phyloP scores from a whole-genome alignment of 2,888 invertebrate species.

The Drosophila helvetica region DNA sequence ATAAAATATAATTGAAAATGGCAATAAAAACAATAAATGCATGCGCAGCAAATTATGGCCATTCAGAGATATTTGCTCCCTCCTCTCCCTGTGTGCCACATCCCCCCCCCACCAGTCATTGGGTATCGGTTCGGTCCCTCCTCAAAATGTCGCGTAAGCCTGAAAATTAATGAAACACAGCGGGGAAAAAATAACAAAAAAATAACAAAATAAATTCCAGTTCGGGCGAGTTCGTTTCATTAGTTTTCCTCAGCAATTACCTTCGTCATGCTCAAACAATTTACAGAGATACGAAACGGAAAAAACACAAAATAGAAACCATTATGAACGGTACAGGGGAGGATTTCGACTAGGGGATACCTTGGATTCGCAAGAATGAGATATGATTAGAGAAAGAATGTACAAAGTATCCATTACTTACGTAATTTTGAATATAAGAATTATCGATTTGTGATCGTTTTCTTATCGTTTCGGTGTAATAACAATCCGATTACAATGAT shows the following conservation, averaged over 20 bases:
- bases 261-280: slow-evolving; percentile 51
- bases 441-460: too few species aligned
- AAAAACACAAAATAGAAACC: not conserved
- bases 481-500: too few species aligned
- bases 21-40: slow-evolving; percentile 42
- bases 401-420: too few species aligned
- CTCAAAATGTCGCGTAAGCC: slow-evolving; percentile 50
- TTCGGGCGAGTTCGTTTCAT: slow-evolving; percentile 32
- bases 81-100: slow-evolving; percentile 21
- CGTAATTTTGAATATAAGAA: too few species aligned
- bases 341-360: not conserved
- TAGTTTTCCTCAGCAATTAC: slow-evolving; percentile 47
- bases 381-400: not conserved
- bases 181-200: slow-evolving; percentile 11
- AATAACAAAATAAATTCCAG: slow-evolving; percentile 16
- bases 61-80: slow-evolving; percentile 35
- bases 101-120: slow-evolving; percentile 1
- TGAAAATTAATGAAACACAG: slow-evolving; percentile 48
- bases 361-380: not conserved
- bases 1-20: slow-evolving; percentile 21
- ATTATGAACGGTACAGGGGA: not conserved
- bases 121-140: not conserved
- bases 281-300: slow-evolving; percentile 8
- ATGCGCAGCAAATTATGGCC: slow-evolving; percentile 49
- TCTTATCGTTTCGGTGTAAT: too few species aligned